phyloP scores from a whole-genome alignment of 2,797 vertebrate genomes.

The Serranus cabrilla region DNA sequence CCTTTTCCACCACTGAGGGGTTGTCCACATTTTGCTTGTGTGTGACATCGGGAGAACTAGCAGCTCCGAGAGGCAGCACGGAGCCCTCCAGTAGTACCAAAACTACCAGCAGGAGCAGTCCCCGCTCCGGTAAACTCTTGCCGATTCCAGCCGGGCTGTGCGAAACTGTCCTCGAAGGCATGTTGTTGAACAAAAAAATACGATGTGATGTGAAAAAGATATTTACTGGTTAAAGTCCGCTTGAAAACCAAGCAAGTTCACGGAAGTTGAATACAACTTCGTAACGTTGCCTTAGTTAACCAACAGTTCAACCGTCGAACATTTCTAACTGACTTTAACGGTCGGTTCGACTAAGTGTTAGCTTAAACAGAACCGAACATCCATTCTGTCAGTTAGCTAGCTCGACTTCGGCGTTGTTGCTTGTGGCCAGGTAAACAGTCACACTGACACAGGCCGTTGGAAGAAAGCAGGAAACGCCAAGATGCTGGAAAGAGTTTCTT shows the following conservation, averaged over 20 bases:
- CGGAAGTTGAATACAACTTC: conserved; percentile 48
- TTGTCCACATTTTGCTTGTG: accelerated
- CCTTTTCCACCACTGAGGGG: accelerated
- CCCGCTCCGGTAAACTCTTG: conserved; percentile 40
- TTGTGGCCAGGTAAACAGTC: conserved; percentile 56
- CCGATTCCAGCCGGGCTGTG: conserved; percentile 16
- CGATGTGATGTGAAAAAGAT: too few species aligned
- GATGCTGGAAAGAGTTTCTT: conserved; percentile 19
- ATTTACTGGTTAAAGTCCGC: not conserved
- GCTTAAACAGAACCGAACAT: conserved; percentile 2
- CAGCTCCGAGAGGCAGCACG: conserved; percentile 62
- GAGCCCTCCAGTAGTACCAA: conserved; percentile 68
- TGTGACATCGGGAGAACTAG: conserved; percentile 63
- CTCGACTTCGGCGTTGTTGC: not conserved
- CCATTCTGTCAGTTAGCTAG: conserved; percentile 17
- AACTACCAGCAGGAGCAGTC: conserved; percentile 66
- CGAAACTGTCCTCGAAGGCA: conserved; percentile 51
- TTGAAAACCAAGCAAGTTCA: conserved; percentile 8
- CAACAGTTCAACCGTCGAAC: not conserved
- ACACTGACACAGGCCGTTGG: conserved; percentile 34
- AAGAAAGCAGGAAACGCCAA: conserved; percentile 63
- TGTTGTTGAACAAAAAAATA: not conserved
- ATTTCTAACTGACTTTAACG: not conserved
- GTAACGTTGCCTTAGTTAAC: not conserved
- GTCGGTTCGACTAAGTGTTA: conserved; percentile 2